Base-by-base conservation (phyloP, 1,140 invertebrate genomes). In the Argopecten irradians region DNA sequence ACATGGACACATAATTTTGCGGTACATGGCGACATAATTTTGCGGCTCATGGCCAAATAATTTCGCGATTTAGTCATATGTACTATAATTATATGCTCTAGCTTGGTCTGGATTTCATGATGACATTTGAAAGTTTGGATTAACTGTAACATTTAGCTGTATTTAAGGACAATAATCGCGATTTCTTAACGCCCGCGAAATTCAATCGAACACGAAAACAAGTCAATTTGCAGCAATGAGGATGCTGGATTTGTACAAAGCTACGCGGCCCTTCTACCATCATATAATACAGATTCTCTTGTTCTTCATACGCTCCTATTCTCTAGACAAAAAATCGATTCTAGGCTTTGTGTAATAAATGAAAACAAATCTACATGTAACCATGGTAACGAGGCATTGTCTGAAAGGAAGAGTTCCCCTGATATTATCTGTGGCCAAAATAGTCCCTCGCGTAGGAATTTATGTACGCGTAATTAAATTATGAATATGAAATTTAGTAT, bases 321-420 rank as follows among this genome's bases (percentile, higher is more conserved):
- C 55, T 28, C 22, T n/a, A n/a, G 55, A 16, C 55, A 71, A 71
- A 71, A 71, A 71, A 71, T 71, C 55, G 55, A 71, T 71, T 5
- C 55, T n/a, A 71, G 55, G 55, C 55, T 71, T 71, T 71, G 55
- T 71, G 55, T 71, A 71, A 71, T 71, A 71, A 71, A 71, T 71
- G 55, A 71, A 71, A 71, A 71, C 55, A 71, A 71, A 71, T 71
- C 55, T 71, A 71, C 55, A 71, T 71, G 55, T 71, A 71, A 28
- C 55, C 55, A 71, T 71, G 55, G 55, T n/a, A 71, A 71, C 55
- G 28, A 71, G 28, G 55, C 55, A 71, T 71, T 71, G 55, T 71
- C 55, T 71, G 55, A 71, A 28, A n/a, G 55, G 55, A 71, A 71
- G 55, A 71, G 55, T 28, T 71, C 55, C 55, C 55, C 11, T 1